These are phyloP conservation scores for Fundulus diaphanus DNA, from an alignment of 2,797 vertebrate species.

Conservation along the genomic window DNA sequence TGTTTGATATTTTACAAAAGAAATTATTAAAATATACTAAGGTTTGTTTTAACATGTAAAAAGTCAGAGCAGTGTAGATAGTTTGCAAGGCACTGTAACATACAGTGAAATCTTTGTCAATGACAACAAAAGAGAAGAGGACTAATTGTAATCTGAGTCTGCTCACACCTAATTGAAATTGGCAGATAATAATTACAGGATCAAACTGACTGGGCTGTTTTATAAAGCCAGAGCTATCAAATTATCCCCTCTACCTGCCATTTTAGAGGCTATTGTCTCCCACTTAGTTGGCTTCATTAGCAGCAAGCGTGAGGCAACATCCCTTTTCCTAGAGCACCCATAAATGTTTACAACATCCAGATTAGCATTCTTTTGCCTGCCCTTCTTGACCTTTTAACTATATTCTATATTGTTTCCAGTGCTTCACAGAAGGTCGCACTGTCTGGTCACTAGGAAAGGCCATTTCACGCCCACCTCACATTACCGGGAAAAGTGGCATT, in stretches of 20 bases:
- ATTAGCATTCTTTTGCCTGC: slow-evolving; percentile 45
- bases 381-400: slow-evolving; percentile 36
- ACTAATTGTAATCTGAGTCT: slow-evolving; percentile 54
- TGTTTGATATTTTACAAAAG: background rate
- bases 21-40: background rate
- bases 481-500: slow-evolving; percentile 61
- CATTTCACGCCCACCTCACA: slow-evolving; percentile 59
- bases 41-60: background rate
- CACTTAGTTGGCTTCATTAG: slow-evolving; percentile 48
- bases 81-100: slow-evolving; percentile 24
- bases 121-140: slow-evolving; percentile 47
- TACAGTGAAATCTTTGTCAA: slow-evolving; percentile 43
- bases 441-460: slow-evolving; percentile 37
- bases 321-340: slow-evolving; percentile 42
- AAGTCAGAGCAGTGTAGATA: background rate
- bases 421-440: slow-evolving; percentile 43
- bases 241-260: slow-evolving; percentile 26
- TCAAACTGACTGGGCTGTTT: slow-evolving; percentile 52
- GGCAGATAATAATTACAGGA: slow-evolving; percentile 56
- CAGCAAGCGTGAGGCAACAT: slow-evolving; percentile 30
- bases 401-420: slow-evolving; percentile 44
- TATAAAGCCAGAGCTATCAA: slow-evolving; percentile 42
- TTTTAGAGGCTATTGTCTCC: slow-evolving; percentile 32
- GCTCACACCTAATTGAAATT: slow-evolving; percentile 34
- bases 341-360: slow-evolving; percentile 43